These are phyloP conservation scores for Caenorhabditis angaria DNA, from an alignment of 2,888 invertebrate species.

Conservation along the genomic window DNA sequence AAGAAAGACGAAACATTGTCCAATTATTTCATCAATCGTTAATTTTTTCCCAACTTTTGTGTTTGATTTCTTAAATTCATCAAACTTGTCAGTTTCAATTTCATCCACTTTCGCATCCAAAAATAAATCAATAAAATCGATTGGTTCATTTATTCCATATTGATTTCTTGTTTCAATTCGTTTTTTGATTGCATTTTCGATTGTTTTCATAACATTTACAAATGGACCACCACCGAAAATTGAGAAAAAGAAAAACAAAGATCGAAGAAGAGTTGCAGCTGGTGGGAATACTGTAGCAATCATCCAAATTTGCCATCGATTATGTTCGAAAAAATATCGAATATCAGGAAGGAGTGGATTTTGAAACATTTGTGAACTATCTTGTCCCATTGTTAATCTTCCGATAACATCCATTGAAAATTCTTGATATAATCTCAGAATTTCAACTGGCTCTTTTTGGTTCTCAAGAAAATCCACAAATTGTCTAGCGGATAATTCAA, in stretches of 20 bases:
- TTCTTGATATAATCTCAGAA: slow-evolving; percentile 49
- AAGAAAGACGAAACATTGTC: slow-evolving; percentile 63
- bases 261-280: slow-evolving; percentile 4
- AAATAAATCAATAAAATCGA: slow-evolving; percentile 62
- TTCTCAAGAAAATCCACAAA: slow-evolving; percentile 37
- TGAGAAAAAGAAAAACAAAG: neutral
- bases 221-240: slow-evolving; percentile 8
- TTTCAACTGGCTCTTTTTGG: neutral
- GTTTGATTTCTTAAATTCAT: neutral
- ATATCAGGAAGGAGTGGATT: slow-evolving; percentile 14
- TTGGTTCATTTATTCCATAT: slow-evolving; percentile 15
- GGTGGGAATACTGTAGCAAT: slow-evolving; percentile 19
- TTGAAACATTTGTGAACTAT: slow-evolving; percentile 23
- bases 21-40: slow-evolving; percentile 59
- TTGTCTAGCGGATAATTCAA: slow-evolving; percentile 38
- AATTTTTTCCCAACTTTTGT: slow-evolving; percentile 13
- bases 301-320: slow-evolving; percentile 23
- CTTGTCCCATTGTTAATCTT: slow-evolving; percentile 54
- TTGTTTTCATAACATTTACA: slow-evolving; percentile 18
- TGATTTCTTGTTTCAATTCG: slow-evolving; percentile 27
- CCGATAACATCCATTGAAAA: slow-evolving; percentile 57
- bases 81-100: slow-evolving; percentile 9
- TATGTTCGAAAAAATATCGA: slow-evolving; percentile 18
- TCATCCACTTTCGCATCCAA: slow-evolving; percentile 52
- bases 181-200: slow-evolving; percentile 30